Conservation (phyloP, 2,888 invertebrate genomes). For the Mycalesis mineus region DNA sequence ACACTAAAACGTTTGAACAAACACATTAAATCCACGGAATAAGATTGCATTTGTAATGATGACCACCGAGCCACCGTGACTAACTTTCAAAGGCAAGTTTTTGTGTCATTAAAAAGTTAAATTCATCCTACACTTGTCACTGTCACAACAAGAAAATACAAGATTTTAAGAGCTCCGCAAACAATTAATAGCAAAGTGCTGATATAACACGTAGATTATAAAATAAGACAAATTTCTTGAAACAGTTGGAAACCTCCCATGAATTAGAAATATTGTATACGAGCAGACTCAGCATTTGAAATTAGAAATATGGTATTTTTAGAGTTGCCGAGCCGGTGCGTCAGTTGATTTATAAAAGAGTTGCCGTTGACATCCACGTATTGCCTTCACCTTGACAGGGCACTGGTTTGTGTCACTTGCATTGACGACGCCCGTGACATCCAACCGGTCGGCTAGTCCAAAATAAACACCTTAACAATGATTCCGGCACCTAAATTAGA, state of each 20-base stretch:
- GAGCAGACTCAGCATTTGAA: constrained; percentile 32
- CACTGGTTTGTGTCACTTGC: constrained; percentile 64
- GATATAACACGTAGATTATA: constrained; percentile 11
- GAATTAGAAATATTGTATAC: constrained; percentile 35
- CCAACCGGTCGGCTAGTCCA: constrained; percentile 47
- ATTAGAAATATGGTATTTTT: constrained; percentile 42
- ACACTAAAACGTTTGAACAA: not conserved
- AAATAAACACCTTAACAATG: constrained; percentile 53
- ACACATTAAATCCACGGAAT: not conserved
- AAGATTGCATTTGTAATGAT: not conserved
- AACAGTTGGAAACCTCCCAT: constrained; percentile 29
- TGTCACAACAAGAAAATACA: constrained; percentile 8
- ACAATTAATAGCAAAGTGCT: constrained; percentile 21
- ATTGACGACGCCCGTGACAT: constrained; percentile 69
- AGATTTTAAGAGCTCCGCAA: constrained; percentile 8
- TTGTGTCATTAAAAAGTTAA: not conserved
- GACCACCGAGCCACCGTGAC: constrained; percentile 1
- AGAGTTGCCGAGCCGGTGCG: constrained; percentile 42
- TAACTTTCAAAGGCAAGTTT: constrained; percentile 2
- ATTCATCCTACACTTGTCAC: constrained; percentile 13
- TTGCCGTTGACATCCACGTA: constrained; percentile 54
- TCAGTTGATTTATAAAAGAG: constrained; percentile 60
- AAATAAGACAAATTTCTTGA: constrained; percentile 18
- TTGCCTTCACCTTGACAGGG: constrained; percentile 72
- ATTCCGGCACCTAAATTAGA: constrained; percentile 56